Evolutionary conservation across 2,888 invertebrate genomes (phyloP).

Genomic region (Dolichomitus sp.): DNA sequence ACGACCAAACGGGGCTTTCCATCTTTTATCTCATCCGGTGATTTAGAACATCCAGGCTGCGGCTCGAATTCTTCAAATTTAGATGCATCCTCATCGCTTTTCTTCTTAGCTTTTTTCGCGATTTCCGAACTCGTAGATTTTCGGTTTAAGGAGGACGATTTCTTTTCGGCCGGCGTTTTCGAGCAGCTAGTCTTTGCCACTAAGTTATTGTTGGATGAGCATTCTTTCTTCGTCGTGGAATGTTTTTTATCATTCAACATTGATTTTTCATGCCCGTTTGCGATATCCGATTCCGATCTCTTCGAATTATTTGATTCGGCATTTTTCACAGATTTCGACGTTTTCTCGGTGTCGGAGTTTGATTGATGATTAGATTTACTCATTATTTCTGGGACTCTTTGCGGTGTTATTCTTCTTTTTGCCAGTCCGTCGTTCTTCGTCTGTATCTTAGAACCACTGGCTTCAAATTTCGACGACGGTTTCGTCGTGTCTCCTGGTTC

Average conservation of each 20-base stretch:
- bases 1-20: slow-evolving; percentile 75
- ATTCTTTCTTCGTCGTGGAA: not conserved
- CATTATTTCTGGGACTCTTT: not conserved
- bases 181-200: slow-evolving; percentile 30
- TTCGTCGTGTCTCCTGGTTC: not conserved
- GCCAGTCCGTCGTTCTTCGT: not conserved
- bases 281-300: not conserved
- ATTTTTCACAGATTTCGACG: not conserved
- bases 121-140: slow-evolving; percentile 2
- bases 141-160: not conserved
- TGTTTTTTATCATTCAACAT: not conserved
- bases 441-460: not conserved
- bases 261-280: not conserved
- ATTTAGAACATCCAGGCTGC: slow-evolving; percentile 3
- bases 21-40: not conserved
- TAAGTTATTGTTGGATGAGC: not conserved
- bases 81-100: not conserved
- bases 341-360: not conserved
- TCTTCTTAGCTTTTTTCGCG: not conserved
- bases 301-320: not conserved
- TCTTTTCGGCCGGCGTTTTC: slow-evolving; percentile 19
- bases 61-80: not conserved
- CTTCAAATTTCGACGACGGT: not conserved
- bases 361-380: not conserved
- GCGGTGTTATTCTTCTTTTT: slow-evolving; percentile 19